phyloP scores from a whole-genome alignment of 2,888 invertebrate species.

The Ceratothoa steindachneri region DNA sequence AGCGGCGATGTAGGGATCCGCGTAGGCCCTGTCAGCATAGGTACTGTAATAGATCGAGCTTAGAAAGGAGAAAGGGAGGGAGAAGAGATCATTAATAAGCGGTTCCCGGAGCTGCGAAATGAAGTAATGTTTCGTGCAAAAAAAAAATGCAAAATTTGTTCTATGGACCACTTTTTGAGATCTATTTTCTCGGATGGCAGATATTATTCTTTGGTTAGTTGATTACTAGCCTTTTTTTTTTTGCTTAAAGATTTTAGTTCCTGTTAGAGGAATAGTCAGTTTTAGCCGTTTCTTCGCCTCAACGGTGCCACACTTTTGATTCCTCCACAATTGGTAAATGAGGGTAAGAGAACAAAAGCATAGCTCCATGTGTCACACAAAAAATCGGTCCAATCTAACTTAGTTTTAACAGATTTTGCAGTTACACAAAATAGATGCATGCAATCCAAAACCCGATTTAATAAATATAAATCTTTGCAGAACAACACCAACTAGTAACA shows the following conservation, averaged over 20 bases:
- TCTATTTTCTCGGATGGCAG: background rate
- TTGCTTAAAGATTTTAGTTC: too few relatives aligned
- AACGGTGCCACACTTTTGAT: too few relatives aligned
- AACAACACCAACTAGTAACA: background rate
- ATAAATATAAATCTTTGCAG: background rate
- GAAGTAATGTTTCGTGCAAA: background rate
- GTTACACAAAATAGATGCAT: background rate
- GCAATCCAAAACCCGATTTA: background rate
- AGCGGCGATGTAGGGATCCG: slow-evolving; percentile 47
- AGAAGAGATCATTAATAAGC: slow-evolving; percentile 42
- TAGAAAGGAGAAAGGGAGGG: slow-evolving; percentile 33
- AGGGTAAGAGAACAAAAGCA: too few relatives aligned
- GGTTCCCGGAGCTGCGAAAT: slow-evolving; percentile 30
- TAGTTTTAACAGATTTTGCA: background rate
- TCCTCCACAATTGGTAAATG: too few relatives aligned
- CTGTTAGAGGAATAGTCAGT: too few relatives aligned
- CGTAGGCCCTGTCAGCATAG: slow-evolving; percentile 45
- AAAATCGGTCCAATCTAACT: background rate
- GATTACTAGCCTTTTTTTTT: too few relatives aligned
- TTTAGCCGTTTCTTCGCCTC: too few relatives aligned
- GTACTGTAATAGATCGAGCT: slow-evolving; percentile 45
- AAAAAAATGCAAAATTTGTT: slow-evolving; percentile 11
- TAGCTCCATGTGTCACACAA: too few relatives aligned
- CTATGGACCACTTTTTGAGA: background rate
- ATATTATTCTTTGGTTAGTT: background rate